phyloP scores from a whole-genome alignment of 1,140 invertebrate genomes.

The Drosophila subpulchrella region DNA sequence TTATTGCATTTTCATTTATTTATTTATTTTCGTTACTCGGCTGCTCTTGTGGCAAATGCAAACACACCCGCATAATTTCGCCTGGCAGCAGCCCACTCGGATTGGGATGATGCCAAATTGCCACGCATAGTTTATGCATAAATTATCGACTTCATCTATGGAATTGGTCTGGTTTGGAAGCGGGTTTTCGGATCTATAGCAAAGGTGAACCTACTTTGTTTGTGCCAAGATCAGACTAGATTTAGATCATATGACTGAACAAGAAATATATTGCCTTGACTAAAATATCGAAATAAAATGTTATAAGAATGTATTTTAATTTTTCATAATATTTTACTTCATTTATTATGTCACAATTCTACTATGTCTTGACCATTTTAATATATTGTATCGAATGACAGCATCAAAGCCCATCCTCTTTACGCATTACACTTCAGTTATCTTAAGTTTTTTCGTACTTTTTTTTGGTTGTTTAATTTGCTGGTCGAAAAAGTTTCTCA shows the following conservation, averaged over 20 bases:
- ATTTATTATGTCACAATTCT: background rate
- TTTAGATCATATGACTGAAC: background rate
- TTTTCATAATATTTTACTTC: background rate
- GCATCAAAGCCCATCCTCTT: background rate
- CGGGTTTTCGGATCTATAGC: constrained; percentile 10
- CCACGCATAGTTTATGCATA: constrained; percentile 62
- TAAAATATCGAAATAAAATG: no score
- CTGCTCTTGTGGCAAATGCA: constrained; percentile 30
- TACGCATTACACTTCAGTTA: constrained; percentile 1
- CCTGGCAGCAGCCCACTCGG: constrained; percentile 48
- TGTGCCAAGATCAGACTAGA: background rate
- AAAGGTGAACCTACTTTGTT: background rate
- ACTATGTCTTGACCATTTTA: background rate
- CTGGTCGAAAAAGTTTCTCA: constrained; percentile 49
- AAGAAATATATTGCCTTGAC: no score
- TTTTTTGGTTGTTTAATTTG: constrained; percentile 11
- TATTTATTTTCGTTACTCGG: constrained; percentile 22
- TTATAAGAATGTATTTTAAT: background rate
- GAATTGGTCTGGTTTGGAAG: constrained; percentile 31
- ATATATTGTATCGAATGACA: background rate
- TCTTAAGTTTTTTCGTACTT: no score
- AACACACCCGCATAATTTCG: constrained; percentile 67
- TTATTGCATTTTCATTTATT: constrained; percentile 62
- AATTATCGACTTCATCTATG: constrained; percentile 49
- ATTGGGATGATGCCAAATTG: constrained; percentile 59